Evolutionary conservation across 2,888 invertebrate species (phyloP).

Genomic region (Craniophora ligustri): DNA sequence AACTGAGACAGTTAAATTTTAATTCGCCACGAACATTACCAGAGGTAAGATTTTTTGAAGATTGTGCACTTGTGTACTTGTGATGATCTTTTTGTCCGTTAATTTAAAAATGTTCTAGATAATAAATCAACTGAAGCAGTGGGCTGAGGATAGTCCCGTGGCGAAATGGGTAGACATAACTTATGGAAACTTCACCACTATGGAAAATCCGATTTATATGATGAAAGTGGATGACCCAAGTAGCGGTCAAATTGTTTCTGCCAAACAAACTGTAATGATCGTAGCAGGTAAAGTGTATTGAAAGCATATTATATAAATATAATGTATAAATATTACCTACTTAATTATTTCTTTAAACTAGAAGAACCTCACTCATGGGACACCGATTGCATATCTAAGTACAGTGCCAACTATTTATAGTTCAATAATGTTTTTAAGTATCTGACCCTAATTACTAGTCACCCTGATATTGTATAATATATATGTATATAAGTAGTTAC

Average conservation of each 20-base stretch:
- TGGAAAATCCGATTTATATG: slow-evolving; percentile 85
- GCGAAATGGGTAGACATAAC: slow-evolving; percentile 81
- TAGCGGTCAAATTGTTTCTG: slow-evolving; percentile 78
- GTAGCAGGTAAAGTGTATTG: slow-evolving; percentile 71
- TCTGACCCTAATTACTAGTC: too few species aligned
- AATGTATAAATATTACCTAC: too few species aligned
- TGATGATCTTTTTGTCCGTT: background rate
- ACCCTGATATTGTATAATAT: too few species aligned
- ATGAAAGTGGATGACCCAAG: slow-evolving; percentile 83
- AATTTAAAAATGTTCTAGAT: slow-evolving; percentile 63
- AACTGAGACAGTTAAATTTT: slow-evolving; percentile 71
- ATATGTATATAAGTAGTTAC: too few species aligned
- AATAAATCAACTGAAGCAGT: slow-evolving; percentile 72
- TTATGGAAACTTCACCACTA: slow-evolving; percentile 75
- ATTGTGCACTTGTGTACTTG: too few species aligned
- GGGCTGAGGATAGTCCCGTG: slow-evolving; percentile 79
- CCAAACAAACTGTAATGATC: slow-evolving; percentile 81
- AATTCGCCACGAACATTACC: slow-evolving; percentile 74
- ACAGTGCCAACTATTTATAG: too few species aligned
- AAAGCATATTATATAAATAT: too few species aligned
- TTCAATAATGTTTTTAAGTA: too few species aligned
- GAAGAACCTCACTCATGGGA: too few species aligned
- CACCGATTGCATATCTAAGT: too few species aligned
- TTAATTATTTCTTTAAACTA: too few species aligned
- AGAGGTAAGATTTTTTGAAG: slow-evolving; percentile 65